Evolutionary conservation across 2,888 invertebrate genomes (phyloP).

Genomic region (Napeogenes inachia): DNA sequence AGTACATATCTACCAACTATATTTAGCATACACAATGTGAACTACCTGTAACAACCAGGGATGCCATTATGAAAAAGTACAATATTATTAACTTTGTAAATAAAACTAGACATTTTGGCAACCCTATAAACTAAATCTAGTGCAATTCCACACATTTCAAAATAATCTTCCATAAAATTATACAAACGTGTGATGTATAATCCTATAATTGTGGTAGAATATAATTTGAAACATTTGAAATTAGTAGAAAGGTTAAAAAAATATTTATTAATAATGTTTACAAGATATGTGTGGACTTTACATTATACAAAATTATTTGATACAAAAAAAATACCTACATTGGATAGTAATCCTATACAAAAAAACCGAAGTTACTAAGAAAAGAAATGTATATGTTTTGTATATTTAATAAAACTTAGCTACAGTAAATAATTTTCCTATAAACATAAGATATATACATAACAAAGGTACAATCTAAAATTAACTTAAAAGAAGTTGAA

Average conservation of each 20-base stretch:
- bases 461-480: background rate
- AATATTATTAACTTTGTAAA: conserved; percentile 1
- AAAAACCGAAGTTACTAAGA: background rate
- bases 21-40: conserved; percentile 20
- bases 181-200: too few relatives aligned
- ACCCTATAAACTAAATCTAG: conserved; percentile 8
- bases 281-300: background rate
- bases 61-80: conserved; percentile 12
- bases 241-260: background rate
- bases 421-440: background rate
- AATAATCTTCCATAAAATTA: background rate
- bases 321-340: background rate
- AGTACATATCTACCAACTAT: conserved; percentile 43
- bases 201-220: too few relatives aligned
- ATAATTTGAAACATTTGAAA: background rate
- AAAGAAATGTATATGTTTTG: background rate
- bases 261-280: background rate
- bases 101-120: conserved; percentile 8
- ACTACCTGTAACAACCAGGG: conserved; percentile 23
- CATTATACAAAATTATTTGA: background rate
- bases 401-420: background rate
- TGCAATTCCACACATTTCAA: background rate
- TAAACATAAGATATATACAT: background rate
- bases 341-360: background rate
- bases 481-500: background rate